Base-by-base conservation (phyloP, 2,888 invertebrate species). In the Teleiodes luculella region DNA sequence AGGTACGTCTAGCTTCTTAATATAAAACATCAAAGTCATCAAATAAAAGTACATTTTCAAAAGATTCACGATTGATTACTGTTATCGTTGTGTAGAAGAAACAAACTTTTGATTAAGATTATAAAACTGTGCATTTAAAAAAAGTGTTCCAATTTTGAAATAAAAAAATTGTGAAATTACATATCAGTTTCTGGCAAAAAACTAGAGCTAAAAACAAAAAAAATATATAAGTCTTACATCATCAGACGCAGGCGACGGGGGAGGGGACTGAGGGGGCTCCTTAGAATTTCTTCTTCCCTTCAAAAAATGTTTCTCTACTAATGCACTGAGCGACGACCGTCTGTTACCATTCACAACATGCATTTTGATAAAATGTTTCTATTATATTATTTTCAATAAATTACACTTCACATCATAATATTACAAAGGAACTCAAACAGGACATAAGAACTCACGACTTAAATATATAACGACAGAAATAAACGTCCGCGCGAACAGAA, bases 401-500 rank as follows among this genome's bases (percentile, higher is more conserved):
- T 8, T 18, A 14, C 10, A 16, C 1, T 16, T 39, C 16, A 16
- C 6, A 39, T 16, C 14, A 37, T 16, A 39, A 8, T 6, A 39
- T 18, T 3, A 8, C 56, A 43, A 28, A 28, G 48, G 31, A 47
- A n/a, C n/a, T 20, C 10, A 43, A 54, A 59, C 58, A 57, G 53
- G n/a, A 24, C 54, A 60, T 58, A 59, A 59, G 60, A 61, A 64
- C 61, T 57, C 55, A 58, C 55, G 61, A 66, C 68, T 66, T 62
- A 68, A 69, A 57, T 45, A 61, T 52, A 18, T 16, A 28, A 11
- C 24, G 18, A 14, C 16, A 20, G 43, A 53, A 66, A 60, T 59
- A 68, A 77, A 68, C 87, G 87, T 84, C 72, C 83, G 84, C 68
- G 63, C 82, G 63, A 72, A 63, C 60, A 72, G 81, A 81, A 80